phyloP scores from a whole-genome alignment of 2,113 vertebrate species.

The Cottus gobio region DNA sequence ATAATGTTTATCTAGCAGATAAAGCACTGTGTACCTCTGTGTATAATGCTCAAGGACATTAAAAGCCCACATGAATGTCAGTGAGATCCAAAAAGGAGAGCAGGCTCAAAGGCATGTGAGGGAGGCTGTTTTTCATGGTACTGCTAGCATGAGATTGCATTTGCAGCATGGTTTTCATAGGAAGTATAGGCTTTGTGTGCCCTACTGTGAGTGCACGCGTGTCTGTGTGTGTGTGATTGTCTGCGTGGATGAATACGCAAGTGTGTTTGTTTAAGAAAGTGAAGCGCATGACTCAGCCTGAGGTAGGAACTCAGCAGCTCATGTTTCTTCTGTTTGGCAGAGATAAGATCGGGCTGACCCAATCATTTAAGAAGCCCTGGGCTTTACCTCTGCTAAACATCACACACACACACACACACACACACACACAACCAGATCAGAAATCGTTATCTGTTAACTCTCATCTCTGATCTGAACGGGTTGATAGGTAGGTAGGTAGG shows the following conservation, averaged over 20 bases:
- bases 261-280: constrained; percentile 66
- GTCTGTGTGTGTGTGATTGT: background rate
- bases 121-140: constrained; percentile 35
- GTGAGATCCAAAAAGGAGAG: constrained; percentile 7
- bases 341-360: constrained; percentile 64
- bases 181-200: constrained; percentile 15
- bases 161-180: constrained; percentile 38
- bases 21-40: background rate
- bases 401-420: constrained; percentile 4
- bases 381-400: constrained; percentile 53
- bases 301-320: constrained; percentile 69
- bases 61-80: constrained; percentile 18
- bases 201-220: background rate
- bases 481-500: no score
- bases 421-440: constrained; percentile 16
- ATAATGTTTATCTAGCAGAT: background rate
- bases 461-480: constrained; percentile 17
- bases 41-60: constrained; percentile 23
- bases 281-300: constrained; percentile 66
- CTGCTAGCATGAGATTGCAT: constrained; percentile 28
- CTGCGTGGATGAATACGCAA: constrained; percentile 35
- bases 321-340: constrained; percentile 68
- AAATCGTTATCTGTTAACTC: constrained; percentile 42
- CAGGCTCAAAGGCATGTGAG: constrained; percentile 7
- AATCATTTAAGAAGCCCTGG: constrained; percentile 48